Evolutionary conservation across 1,140 invertebrate species (phyloP).

Genomic region (Drosophila ohnishii): DNA sequence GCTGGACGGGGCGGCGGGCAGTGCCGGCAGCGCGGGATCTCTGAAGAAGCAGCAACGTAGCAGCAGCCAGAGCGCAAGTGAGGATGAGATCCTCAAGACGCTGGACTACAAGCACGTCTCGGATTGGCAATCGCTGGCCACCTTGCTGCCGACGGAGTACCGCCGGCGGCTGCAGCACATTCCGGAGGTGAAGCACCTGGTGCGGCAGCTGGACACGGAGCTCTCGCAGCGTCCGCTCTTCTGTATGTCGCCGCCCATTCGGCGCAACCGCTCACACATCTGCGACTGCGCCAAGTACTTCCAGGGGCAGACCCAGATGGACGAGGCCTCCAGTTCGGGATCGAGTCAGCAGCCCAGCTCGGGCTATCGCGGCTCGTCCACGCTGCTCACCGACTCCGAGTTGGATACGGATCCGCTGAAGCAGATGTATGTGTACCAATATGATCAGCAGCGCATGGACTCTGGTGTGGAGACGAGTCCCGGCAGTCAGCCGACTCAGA

Average conservation of each 20-base stretch:
- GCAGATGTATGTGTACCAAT: constrained; percentile 90
- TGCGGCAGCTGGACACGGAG: constrained; percentile 82
- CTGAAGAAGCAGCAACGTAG: constrained; percentile 80
- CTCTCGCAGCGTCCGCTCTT: constrained; percentile 86
- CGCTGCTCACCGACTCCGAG: constrained; percentile 90
- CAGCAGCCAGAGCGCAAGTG: constrained; percentile 89
- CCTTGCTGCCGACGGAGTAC: constrained; percentile 92
- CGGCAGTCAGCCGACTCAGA: constrained; percentile 32
- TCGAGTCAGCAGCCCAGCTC: constrained; percentile 91
- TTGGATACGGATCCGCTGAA: constrained; percentile 83
- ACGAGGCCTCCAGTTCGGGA: constrained; percentile 86
- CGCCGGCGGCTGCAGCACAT: constrained; percentile 88
- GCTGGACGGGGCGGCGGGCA: constrained; percentile 52
- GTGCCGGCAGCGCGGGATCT: constrained; percentile 40
- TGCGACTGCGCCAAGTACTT: constrained; percentile 86
- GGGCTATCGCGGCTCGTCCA: constrained; percentile 93
- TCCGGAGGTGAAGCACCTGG: constrained; percentile 85
- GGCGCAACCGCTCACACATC: constrained; percentile 84
- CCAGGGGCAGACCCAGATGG: constrained; percentile 74
- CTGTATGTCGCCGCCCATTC: constrained; percentile 86
- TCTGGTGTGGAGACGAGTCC: constrained; percentile 71
- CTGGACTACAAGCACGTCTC: constrained; percentile 92
- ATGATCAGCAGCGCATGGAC: constrained; percentile 87
- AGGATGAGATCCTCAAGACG: constrained; percentile 91
- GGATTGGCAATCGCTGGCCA: constrained; percentile 95